These are phyloP conservation scores for Apomyelois bistriatella DNA, from an alignment of 2,888 invertebrate genomes.

Conservation along the genomic window DNA sequence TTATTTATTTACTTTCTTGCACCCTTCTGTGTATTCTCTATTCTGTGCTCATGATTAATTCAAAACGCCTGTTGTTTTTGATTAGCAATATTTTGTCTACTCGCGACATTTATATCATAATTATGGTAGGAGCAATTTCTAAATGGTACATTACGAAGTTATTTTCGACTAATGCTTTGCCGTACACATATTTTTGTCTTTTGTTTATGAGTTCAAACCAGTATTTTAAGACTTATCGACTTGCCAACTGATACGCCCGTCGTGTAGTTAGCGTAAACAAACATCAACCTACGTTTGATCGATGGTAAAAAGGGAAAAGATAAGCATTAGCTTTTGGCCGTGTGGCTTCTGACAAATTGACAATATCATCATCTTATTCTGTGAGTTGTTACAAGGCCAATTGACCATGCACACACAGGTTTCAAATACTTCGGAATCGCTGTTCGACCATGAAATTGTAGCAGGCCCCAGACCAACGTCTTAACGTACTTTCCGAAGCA, in stretches of 20 bases:
- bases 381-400: too few relatives aligned
- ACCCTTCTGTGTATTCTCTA: too few relatives aligned
- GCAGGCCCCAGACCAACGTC: too few relatives aligned
- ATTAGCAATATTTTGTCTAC: constrained; percentile 12
- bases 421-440: too few relatives aligned
- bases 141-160: not conserved
- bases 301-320: not conserved
- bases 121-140: not conserved
- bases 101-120: constrained; percentile 2
- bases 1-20: too few relatives aligned
- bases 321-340: too few relatives aligned
- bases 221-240: not conserved
- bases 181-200: not conserved
- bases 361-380: too few relatives aligned
- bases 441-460: too few relatives aligned
- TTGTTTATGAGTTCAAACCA: not conserved
- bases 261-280: not conserved
- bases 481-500: too few relatives aligned
- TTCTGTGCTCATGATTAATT: not conserved
- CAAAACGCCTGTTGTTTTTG: constrained; percentile 7
- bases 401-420: too few relatives aligned
- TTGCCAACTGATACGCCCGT: not conserved
- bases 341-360: too few relatives aligned
- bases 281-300: not conserved
- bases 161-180: not conserved